Conservation (phyloP, 2,888 invertebrate species). For the Drosophila cyrtoloma region DNA sequence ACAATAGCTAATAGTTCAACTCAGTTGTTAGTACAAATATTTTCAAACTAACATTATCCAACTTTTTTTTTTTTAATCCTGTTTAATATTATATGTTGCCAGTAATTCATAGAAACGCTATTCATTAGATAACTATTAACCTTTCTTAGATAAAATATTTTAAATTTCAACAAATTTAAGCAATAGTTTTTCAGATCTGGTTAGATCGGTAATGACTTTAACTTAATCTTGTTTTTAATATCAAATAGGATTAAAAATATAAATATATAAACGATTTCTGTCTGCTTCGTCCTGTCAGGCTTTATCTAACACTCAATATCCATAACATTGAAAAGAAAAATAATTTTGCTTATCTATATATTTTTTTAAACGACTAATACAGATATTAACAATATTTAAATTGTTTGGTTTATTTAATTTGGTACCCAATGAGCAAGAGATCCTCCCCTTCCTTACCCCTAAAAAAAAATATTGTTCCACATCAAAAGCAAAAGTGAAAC, state of each 20-base stretch:
- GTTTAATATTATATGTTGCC: neutral
- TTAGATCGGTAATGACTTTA: neutral
- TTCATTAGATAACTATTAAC: neutral
- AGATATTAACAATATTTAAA: neutral
- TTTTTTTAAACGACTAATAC: neutral
- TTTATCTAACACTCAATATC: neutral
- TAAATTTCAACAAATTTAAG: neutral
- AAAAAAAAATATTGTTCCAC: slow-evolving; percentile 81
- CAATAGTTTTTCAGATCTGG: neutral
- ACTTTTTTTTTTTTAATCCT: neutral
- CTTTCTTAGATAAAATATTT: neutral
- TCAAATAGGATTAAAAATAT: neutral
- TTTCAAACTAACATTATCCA: neutral
- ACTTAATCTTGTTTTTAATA: neutral
- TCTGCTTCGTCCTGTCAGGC: neutral
- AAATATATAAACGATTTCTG: neutral
- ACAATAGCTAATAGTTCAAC: neutral
- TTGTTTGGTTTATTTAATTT: slow-evolving; percentile 37
- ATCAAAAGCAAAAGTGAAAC: slow-evolving; percentile 59
- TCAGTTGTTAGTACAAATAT: neutral
- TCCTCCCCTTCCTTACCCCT: neutral
- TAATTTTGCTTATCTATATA: neutral
- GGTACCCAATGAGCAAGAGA: slow-evolving; percentile 14
- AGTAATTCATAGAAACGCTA: neutral
- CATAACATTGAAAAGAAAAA: neutral